Conservation (phyloP, 2,888 invertebrate genomes). For the Ophraella communa region DNA sequence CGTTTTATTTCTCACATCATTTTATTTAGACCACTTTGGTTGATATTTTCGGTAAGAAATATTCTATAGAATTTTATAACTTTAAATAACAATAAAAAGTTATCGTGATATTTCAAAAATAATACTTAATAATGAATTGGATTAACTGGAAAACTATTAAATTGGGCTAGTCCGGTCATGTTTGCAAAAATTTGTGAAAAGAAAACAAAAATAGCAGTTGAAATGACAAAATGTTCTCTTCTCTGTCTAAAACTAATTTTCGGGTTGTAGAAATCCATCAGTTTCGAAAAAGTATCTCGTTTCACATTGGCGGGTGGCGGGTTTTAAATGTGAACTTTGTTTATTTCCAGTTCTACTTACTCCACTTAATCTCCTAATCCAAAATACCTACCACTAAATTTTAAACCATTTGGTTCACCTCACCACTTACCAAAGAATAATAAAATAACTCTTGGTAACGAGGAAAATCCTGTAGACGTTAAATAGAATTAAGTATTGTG, state of each 20-base stretch:
- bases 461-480: too few relatives aligned
- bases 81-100: too few relatives aligned
- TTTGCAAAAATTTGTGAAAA: background rate
- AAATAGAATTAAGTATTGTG: too few relatives aligned
- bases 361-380: constrained; percentile 1
- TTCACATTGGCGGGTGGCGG: constrained; percentile 5
- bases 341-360: constrained; percentile 3
- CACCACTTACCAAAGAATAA: background rate
- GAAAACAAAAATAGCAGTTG: constrained; percentile 15
- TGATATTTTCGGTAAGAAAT: too few relatives aligned
- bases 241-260: constrained; percentile 13
- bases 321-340: constrained; percentile 8
- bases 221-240: constrained; percentile 22
- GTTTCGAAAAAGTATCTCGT: constrained; percentile 14
- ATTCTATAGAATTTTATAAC: too few relatives aligned
- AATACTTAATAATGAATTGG: background rate
- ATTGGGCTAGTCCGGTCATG: background rate
- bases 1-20: too few relatives aligned
- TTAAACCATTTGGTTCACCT: constrained; percentile 1
- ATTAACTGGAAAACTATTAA: background rate
- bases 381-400: constrained; percentile 11
- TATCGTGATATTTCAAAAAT: too few relatives aligned
- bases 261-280: constrained; percentile 18
- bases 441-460: background rate
- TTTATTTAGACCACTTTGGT: too few relatives aligned